A percentile compares a stretch with the other conserved stretches of the same genome.
Evolutionary conservation across 2,113 vertebrate genomes (phyloP).

Genomic region (Heliornis fulica): DNA sequence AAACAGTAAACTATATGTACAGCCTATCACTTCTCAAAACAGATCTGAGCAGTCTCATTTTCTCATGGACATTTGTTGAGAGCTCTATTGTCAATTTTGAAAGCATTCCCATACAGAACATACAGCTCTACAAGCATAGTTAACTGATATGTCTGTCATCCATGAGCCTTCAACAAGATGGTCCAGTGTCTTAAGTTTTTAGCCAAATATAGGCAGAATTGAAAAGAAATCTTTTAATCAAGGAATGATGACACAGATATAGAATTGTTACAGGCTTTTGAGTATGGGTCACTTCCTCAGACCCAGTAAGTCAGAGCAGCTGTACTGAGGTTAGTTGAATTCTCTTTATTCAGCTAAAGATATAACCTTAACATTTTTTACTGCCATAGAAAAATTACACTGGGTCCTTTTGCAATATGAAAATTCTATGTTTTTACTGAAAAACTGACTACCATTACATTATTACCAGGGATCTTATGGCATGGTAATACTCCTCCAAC

Average conservation of each 20-base stretch:
- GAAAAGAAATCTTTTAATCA: neutral
- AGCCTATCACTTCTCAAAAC: neutral
- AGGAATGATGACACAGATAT: neutral
- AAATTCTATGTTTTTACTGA: neutral
- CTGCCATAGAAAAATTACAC: neutral
- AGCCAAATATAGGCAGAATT: neutral
- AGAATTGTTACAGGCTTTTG: neutral
- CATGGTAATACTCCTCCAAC: neutral
- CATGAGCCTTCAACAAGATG: neutral
- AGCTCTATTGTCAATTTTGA: neutral
- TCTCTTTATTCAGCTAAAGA: conserved; percentile 1
- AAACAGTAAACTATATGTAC: neutral
- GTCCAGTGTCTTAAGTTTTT: neutral
- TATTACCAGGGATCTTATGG: neutral
- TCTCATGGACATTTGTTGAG: conserved; percentile 13
- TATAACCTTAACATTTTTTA: neutral
- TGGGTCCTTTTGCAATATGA: neutral
- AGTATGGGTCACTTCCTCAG: neutral
- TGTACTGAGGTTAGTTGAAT: neutral
- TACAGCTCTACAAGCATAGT: neutral
- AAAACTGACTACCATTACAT: neutral
- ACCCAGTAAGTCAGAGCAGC: neutral
- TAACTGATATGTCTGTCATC: neutral
- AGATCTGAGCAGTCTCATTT: conserved; percentile 38
- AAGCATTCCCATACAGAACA: neutral